phyloP scores from a whole-genome alignment of 2,113 vertebrate species.

The Albula glossodonta region DNA sequence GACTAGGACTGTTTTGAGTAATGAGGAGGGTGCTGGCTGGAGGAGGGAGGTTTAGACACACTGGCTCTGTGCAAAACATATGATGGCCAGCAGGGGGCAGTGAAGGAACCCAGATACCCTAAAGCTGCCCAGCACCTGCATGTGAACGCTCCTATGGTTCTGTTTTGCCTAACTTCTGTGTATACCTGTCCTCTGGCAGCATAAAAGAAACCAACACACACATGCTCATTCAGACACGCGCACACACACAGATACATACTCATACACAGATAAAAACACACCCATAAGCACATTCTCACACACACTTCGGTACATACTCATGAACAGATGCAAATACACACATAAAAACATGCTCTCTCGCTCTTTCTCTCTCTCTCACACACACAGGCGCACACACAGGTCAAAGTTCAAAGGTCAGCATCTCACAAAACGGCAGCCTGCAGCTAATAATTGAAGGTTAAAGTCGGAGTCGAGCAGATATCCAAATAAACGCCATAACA shows the following conservation, averaged over 20 bases:
- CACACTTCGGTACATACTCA: conserved; percentile 30
- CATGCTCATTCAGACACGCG: neutral
- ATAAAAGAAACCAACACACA: conserved; percentile 35
- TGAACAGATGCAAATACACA: neutral
- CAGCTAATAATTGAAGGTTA: too few species aligned
- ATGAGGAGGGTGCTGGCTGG: neutral
- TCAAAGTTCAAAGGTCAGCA: neutral
- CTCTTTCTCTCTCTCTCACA: neutral
- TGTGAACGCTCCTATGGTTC: conserved; percentile 29
- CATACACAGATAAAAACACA: conserved; percentile 28
- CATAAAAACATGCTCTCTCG: conserved; percentile 28
- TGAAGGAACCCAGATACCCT: neutral
- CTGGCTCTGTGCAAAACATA: neutral
- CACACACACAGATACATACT: conserved; percentile 23
- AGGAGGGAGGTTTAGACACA: neutral
- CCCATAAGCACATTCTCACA: conserved; percentile 28
- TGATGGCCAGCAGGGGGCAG: neutral
- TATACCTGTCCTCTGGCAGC: conserved; percentile 55
- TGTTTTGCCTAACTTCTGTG: conserved; percentile 45
- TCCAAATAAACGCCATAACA: too few species aligned
- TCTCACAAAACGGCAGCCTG: too few species aligned
- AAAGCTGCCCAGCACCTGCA: neutral
- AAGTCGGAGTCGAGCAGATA: too few species aligned
- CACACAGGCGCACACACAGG: neutral
- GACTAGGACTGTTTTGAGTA: neutral